Base-by-base conservation (phyloP, 2,797 vertebrate genomes). In the Pipistrellus nathusii region DNA sequence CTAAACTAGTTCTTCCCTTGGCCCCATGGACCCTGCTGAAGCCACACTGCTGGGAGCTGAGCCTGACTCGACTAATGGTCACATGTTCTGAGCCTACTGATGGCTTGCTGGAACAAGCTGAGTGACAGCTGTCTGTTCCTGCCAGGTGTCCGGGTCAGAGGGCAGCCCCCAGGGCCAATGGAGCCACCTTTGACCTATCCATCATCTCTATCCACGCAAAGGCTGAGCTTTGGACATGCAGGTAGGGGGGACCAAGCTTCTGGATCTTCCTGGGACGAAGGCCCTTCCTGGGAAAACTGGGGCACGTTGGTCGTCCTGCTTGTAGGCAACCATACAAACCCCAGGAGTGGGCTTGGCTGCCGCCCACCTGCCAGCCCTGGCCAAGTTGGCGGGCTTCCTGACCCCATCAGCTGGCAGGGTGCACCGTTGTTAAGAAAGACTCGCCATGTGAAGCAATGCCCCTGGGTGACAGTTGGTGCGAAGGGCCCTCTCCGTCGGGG, bases 371-470 rank as follows among this genome's bases (percentile, higher is more conserved):
- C 69, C 82, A 59, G 94, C 55, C 90, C 73, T 25, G 78, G 89
- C 94, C 5, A 5, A 91, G 91, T 7, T 88, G 98, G 97, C 96
- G 91, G 88, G 32, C 25, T n/a, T 68, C 90, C 83, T 15, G 12
- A 87, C 71, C 77, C 93, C 73, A 8, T 53, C 32, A 95, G 96
- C 80, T 84, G 76, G 94, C 95, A 41, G 44, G 41, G 82, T 66
- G 96, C 96, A 32, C 53, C 27, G 88, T 88, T 73, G 94, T 95
- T 94, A 96, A 95, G 94, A 94, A 97, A 98, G 97, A 91, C 93
- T 93, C 55, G 95, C 90, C 85, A 21, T 18, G 92, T 91, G 90
- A 59, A 32, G 92, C 87, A 92, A 66, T 69, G 88, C 91, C 88
- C 93, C 69, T n/a, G 35, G 73, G 94, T 84, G 83, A 84, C 75